Evolutionary conservation across 2,113 vertebrate species (phyloP).

Genomic region (Ptilonorhynchus violaceus): DNA sequence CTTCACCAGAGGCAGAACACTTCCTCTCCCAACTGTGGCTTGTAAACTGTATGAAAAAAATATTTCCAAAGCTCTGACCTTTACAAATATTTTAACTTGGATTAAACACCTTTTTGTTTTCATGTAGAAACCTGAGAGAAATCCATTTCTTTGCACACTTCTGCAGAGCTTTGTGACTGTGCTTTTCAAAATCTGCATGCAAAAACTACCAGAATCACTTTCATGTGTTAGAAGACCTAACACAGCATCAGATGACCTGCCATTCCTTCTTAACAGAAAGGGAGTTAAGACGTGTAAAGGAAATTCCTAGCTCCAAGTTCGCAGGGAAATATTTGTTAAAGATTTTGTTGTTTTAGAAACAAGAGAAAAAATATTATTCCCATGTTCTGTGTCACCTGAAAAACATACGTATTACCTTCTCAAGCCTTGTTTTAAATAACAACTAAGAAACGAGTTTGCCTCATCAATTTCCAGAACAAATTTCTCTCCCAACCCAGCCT

Average conservation of each 20-base stretch:
- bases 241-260: neutral
- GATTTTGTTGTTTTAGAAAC: neutral
- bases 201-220: neutral
- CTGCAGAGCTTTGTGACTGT: neutral
- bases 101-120: neutral
- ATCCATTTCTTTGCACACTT: neutral
- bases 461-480: neutral
- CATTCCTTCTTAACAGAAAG: neutral
- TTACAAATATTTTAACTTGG: neutral
- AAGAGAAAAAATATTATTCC: neutral
- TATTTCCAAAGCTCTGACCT: neutral
- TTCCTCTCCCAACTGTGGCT: neutral
- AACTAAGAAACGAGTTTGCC: neutral
- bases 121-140: neutral
- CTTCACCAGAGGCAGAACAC: neutral
- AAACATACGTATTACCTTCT: neutral
- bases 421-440: neutral
- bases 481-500: neutral
- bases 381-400: neutral
- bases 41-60: neutral
- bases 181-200: neutral
- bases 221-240: neutral
- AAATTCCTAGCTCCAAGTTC: neutral
- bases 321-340: neutral
- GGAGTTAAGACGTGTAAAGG: neutral